Base-by-base conservation (phyloP, 2,113 vertebrate genomes). In the Megaceryle torquata region DNA sequence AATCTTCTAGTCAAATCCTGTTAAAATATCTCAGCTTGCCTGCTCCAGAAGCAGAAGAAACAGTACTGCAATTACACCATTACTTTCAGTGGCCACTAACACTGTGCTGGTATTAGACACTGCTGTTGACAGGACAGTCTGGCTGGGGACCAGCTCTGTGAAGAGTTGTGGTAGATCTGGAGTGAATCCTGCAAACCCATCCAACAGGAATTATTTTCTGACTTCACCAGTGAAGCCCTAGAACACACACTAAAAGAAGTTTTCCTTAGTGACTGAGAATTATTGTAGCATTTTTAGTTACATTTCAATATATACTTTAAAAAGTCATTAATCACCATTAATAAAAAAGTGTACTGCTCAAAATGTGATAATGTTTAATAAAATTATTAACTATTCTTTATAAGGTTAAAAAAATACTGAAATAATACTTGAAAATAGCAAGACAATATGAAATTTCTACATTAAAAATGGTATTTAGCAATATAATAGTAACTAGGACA, bases 341-440 rank as follows among this genome's bases (percentile, higher is more conserved):
- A n/a, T n/a, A n/a, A n/a, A n/a, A 51, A 25, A 51, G 7, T 20
- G 21, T 83, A 91, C 82, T 75, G 69, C 72, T 76, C n/a, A 96
- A 95, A 95, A 50, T 50, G 25, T 69, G 67, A 20, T 69, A 74
- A 63, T 88, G 88, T 86, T 82, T 60, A 95, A 86, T 78, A 82
- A 89, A 93, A 94, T 78, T 43, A 76, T 4, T 54, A 87, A 69
- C 20, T 46, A 89, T 14, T 19, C 81, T 35, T 65, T 91, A 93
- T 53, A 91, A 93, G 48, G 39, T 94, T 91, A 89, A 74, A 80
- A 94, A 97, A 95, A 92, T 39, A 92, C 39, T 65, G 37, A 92
- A 96, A 39, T 48, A 63, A 22, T 67, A 83, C 13, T 92, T 78
- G 79, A 41, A 88, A 80, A 80, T 0, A 71, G 39, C 9, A 92